Evolutionary conservation across 2,113 vertebrate genomes (phyloP).

Genomic region (Ailuropoda melanoleuca): DNA sequence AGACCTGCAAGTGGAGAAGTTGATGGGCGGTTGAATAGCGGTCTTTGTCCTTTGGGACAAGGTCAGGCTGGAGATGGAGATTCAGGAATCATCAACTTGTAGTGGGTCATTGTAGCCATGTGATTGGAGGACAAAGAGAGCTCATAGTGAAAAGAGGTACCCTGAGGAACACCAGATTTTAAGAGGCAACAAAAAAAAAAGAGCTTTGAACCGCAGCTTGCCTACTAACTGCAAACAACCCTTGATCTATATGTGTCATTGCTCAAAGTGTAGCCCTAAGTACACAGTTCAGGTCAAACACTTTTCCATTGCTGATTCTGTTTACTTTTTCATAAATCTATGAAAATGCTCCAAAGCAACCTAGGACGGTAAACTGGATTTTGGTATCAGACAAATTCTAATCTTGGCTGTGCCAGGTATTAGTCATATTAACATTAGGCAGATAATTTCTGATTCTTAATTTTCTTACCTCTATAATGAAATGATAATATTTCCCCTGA

Average conservation of each 20-base stretch:
- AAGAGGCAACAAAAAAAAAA: background rate
- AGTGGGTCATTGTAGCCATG: background rate
- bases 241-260: slow-evolving; percentile 3
- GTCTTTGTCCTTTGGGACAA: background rate
- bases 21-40: background rate
- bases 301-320: background rate
- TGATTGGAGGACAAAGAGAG: background rate
- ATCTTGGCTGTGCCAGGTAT: background rate
- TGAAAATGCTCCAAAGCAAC: background rate
- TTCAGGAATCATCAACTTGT: background rate
- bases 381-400: background rate
- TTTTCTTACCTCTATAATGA: slow-evolving; percentile 15
- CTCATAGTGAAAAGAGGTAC: background rate
- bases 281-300: background rate
- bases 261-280: slow-evolving; percentile 22
- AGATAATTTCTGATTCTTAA: background rate
- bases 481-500: background rate
- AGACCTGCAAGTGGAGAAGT: background rate
- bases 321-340: slow-evolving; percentile 31
- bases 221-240: slow-evolving; percentile 49
- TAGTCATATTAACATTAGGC: background rate
- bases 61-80: background rate
- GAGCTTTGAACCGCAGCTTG: slow-evolving; percentile 8
- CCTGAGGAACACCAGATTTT: background rate
- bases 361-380: background rate